phyloP scores from a whole-genome alignment of 2,888 invertebrate species.

The Branchellion lobata region DNA sequence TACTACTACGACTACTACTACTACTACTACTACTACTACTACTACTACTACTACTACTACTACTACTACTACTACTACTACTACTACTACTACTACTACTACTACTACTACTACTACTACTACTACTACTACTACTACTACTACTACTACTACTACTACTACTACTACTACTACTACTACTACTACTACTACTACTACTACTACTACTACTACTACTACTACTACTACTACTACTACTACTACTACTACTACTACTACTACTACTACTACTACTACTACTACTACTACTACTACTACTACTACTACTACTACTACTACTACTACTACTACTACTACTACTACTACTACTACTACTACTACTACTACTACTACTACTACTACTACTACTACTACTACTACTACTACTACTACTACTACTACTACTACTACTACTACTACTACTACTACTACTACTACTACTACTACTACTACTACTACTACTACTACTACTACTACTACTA shows the following conservation, averaged over 20 bases:
- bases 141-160: conserved; percentile 22
- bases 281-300: conserved; percentile 24
- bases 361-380: conserved; percentile 29
- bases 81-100: conserved; percentile 18
- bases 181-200: conserved; percentile 7
- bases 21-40: conserved; percentile 25
- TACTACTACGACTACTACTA: conserved; percentile 8
- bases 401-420: conserved; percentile 29
- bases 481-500: conserved; percentile 29
- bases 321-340: conserved; percentile 29
- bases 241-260: conserved; percentile 26
- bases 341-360: conserved; percentile 26
- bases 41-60: conserved; percentile 4
- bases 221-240: conserved; percentile 29
- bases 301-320: conserved; percentile 29
- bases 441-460: conserved; percentile 29
- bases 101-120: conserved; percentile 26
- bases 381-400: conserved; percentile 29
- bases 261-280: conserved; percentile 26
- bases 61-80: conserved; percentile 17
- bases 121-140: conserved; percentile 27
- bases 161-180: conserved; percentile 8
- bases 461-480: conserved; percentile 29
- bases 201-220: conserved; percentile 29
- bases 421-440: conserved; percentile 29